Evolutionary conservation across 2,797 vertebrate genomes (phyloP).

Genomic region (Naso thynnoides): DNA sequence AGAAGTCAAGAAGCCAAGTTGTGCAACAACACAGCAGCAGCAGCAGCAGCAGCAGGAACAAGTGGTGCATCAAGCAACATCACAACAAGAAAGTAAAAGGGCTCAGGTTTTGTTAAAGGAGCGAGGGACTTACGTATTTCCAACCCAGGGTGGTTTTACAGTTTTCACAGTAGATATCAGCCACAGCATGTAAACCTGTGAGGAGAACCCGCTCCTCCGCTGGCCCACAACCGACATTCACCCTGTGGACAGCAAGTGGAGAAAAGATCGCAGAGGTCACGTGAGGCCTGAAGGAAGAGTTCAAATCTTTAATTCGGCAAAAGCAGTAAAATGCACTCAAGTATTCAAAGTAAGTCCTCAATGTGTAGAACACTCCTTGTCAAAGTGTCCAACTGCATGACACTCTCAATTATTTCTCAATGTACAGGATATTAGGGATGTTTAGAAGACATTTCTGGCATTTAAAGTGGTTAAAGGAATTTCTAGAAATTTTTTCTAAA

Average conservation of each 20-base stretch:
- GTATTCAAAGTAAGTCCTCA: background rate
- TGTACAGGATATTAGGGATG: background rate
- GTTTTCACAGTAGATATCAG: slow-evolving; percentile 99
- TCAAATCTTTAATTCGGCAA: background rate
- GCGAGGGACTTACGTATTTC: slow-evolving; percentile 92
- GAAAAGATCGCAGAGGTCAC: slow-evolving; percentile 18
- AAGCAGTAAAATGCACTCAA: background rate
- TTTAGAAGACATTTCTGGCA: background rate
- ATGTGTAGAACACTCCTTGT: background rate
- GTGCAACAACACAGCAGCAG: background rate
- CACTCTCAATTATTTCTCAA: background rate
- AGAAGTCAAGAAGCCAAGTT: slow-evolving; percentile 18
- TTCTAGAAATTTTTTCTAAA: background rate
- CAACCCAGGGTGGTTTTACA: slow-evolving; percentile 99
- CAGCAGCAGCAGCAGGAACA: background rate
- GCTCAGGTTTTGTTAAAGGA: background rate
- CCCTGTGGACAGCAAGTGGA: slow-evolving; percentile 79
- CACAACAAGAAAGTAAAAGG: background rate
- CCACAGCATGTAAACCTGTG: slow-evolving; percentile 96
- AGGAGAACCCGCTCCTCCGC: slow-evolving; percentile 97
- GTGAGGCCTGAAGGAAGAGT: background rate
- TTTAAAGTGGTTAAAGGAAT: background rate
- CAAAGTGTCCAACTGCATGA: background rate
- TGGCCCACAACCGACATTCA: slow-evolving; percentile 97
- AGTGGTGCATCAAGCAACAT: background rate